Percentiles rank a stretch among this genome's conserved stretches.
Conservation (phyloP, 1,140 invertebrate genomes). For the Brachionus asplanchnoidis region DNA sequence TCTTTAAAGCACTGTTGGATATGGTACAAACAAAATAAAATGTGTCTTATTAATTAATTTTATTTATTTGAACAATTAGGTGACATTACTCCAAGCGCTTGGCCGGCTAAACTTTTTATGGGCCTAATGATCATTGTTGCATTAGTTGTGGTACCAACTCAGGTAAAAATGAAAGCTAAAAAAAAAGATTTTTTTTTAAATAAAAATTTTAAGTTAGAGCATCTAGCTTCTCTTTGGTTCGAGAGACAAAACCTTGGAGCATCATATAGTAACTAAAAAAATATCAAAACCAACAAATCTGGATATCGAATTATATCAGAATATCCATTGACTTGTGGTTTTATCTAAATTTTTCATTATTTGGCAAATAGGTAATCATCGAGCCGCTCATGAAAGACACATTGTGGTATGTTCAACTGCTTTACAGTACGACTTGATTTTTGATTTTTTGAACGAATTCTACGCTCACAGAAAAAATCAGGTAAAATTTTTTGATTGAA, state of each 20-base stretch:
- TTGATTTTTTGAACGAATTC: conserved; percentile 40
- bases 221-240: conserved; percentile 19
- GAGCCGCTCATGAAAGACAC: conserved; percentile 30
- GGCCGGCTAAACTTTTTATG: conserved; percentile 38
- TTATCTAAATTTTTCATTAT: not conserved
- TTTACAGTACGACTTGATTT: conserved; percentile 34
- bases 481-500: not conserved
- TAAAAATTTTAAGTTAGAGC: conserved; percentile 4
- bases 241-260: conserved; percentile 31
- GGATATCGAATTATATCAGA: not conserved
- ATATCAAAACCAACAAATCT: not conserved
- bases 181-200: not conserved
- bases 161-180: conserved; percentile 6
- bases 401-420: conserved; percentile 39
- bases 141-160: conserved; percentile 21
- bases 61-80: not conserved
- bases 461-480: conserved; percentile 41
- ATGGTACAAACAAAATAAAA: not conserved
- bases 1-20: conserved; percentile 32
- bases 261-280: conserved; percentile 6
- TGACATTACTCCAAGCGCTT: conserved; percentile 36
- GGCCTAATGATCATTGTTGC: conserved; percentile 34
- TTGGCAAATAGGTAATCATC: not conserved
- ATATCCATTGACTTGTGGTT: not conserved
- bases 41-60: not conserved